Conservation (phyloP, 2,888 invertebrate species). For the Hipparchia semele region DNA sequence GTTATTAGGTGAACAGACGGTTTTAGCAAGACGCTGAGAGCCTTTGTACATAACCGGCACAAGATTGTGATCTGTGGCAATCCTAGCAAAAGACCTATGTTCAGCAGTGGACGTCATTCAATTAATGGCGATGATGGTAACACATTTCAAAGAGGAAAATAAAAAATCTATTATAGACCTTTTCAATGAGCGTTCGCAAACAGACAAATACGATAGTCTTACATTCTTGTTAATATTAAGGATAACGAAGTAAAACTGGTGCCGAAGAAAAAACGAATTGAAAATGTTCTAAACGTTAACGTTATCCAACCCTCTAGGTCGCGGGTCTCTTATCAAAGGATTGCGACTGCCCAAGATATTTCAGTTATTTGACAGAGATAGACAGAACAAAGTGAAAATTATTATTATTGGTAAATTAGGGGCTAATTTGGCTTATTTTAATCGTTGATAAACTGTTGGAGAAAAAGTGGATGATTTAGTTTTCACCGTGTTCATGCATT, state of each 20-base stretch:
- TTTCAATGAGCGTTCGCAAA: no score
- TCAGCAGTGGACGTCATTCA: neutral
- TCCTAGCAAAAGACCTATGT: no score
- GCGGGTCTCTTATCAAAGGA: slow-evolving; percentile 27
- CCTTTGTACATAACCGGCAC: neutral
- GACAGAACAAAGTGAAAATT: neutral
- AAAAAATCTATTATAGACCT: no score
- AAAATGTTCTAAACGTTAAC: slow-evolving; percentile 4
- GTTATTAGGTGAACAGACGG: no score
- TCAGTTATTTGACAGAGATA: neutral
- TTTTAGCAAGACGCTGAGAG: no score
- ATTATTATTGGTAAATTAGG: neutral
- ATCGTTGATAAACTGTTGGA: no score
- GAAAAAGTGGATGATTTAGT: no score
- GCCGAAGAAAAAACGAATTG: neutral
- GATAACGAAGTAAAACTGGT: neutral
- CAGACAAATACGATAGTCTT: no score
- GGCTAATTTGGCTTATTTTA: neutral
- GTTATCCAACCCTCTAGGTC: neutral
- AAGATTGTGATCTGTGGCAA: neutral
- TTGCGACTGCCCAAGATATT: slow-evolving; percentile 18
- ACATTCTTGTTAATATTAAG: neutral
- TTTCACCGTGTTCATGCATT: no score
- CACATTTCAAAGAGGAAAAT: no score
- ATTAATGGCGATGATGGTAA: neutral